These are phyloP conservation scores for Pycnomerus fuliginosus DNA, from an alignment of 2,888 invertebrate species.

Conservation along the genomic window DNA sequence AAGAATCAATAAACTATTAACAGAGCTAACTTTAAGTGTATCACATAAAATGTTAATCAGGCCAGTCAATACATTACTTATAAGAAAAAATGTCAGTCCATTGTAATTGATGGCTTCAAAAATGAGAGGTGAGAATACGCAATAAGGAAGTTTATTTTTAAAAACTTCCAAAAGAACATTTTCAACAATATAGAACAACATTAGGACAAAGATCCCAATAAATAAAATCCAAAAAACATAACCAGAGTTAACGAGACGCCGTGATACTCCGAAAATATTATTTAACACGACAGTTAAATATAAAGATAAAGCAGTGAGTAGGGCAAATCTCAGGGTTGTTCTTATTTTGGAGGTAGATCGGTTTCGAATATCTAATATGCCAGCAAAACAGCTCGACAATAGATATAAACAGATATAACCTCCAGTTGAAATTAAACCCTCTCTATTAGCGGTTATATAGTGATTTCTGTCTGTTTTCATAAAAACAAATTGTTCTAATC, in stretches of 20 bases:
- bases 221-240: slow-evolving; percentile 78
- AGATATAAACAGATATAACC: slow-evolving; percentile 87
- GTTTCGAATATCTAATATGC: slow-evolving; percentile 4
- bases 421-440: slow-evolving; percentile 82
- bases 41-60: slow-evolving; percentile 70
- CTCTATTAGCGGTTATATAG: slow-evolving; percentile 81
- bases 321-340: slow-evolving; percentile 9
- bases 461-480: slow-evolving; percentile 57
- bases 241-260: slow-evolving; percentile 80
- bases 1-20: slow-evolving; percentile 57
- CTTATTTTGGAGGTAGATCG: slow-evolving; percentile 2
- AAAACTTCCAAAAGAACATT: slow-evolving; percentile 46
- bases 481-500: slow-evolving; percentile 71
- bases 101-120: slow-evolving; percentile 76
- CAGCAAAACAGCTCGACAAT: slow-evolving; percentile 60
- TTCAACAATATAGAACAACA: slow-evolving; percentile 60
- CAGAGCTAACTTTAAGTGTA: slow-evolving; percentile 57
- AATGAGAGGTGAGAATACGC: slow-evolving; percentile 56
- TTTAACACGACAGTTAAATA: slow-evolving; percentile 53
- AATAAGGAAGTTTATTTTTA: slow-evolving; percentile 27
- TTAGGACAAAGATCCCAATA: slow-evolving; percentile 59
- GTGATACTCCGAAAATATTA: slow-evolving; percentile 63
- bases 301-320: slow-evolving; percentile 8
- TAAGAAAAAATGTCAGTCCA: slow-evolving; percentile 79
- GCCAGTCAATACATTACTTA: slow-evolving; percentile 84